Conservation (phyloP, 2,797 vertebrate species). For the Jordanella pulchra region DNA sequence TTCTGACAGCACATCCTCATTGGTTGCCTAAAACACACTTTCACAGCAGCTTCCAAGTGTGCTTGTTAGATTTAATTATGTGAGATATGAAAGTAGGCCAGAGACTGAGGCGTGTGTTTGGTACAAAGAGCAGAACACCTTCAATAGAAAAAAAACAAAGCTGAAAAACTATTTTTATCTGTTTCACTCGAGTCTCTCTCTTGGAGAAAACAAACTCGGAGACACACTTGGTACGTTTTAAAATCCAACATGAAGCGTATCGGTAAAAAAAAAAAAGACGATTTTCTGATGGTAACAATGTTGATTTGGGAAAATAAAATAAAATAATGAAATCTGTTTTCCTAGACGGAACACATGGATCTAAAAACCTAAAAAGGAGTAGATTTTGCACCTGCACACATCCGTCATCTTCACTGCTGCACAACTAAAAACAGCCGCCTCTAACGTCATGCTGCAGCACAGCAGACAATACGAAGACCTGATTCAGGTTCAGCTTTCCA, state of each 20-base stretch:
- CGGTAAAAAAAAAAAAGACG: background rate
- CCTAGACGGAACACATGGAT: background rate
- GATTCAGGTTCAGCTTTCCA: slow-evolving; percentile 13
- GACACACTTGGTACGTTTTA: slow-evolving; percentile 35
- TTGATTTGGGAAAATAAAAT: too few species aligned
- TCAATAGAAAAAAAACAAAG: slow-evolving; percentile 34
- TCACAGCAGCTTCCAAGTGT: slow-evolving; percentile 47
- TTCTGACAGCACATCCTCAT: slow-evolving; percentile 18
- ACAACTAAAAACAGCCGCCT: slow-evolving; percentile 19
- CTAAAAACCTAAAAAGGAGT: slow-evolving; percentile 19
- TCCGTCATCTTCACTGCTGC: slow-evolving; percentile 12
- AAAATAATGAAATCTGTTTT: background rate
- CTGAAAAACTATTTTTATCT: slow-evolving; percentile 18
- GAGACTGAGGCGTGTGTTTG: slow-evolving; percentile 42
- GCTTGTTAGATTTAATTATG: slow-evolving; percentile 75
- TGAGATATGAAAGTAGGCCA: slow-evolving; percentile 74
- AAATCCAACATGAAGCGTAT: background rate
- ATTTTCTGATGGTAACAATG: background rate
- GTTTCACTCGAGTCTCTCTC: slow-evolving; percentile 36
- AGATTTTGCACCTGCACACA: slow-evolving; percentile 27
- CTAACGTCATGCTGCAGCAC: slow-evolving; percentile 17
- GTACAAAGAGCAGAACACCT: slow-evolving; percentile 43
- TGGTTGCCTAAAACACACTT: slow-evolving; percentile 38
- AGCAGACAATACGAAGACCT: slow-evolving; percentile 11
- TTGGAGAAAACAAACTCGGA: slow-evolving; percentile 51